Base-by-base conservation (phyloP, 2,888 invertebrate species). In the Drosophila leonis region DNA sequence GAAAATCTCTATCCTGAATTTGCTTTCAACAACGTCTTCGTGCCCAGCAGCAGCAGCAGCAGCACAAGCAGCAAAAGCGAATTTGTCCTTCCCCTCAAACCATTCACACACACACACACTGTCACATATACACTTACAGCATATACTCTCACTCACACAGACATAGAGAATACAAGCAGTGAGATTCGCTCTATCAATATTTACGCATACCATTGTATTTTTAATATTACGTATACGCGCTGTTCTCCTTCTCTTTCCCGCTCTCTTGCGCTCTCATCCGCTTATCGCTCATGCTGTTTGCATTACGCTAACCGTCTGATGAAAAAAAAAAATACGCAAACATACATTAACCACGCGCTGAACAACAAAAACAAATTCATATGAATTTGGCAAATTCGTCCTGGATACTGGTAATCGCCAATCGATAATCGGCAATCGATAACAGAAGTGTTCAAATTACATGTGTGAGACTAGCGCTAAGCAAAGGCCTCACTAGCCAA, bases 1-100 rank as follows among this genome's bases (percentile, higher is more conserved):
- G 90, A 87, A 87, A 87, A 90, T 87, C 90, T 87, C 87, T 87
- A 87, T 87, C 88, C 87, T 83, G 84, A 89, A 80, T 90, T 87
- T 84, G 75, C 75, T 82, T 87, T 78, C 59, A 57, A 74, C 69
- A 75, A 81, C 74, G 80, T 86, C 77, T 83, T 86, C 80, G 80
- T 84, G 68, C 49, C 66, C 70, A 75, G 61, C 74, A 72, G 75
- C 61, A 86, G 56, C 73, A 71, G 75, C 61, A 83, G 46, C 46
- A 24, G 24, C n/a, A n/a, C n/a, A n/a, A 70, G 66, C 67, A 72
- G 75, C 65, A 87, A 77, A 79, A 83, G 79, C 89, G 82, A 82
- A 79, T 79, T 89, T 78, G 35, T 72, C 85, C 69, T 73, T 61
- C 80, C 65, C 67, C 88, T 65, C 57, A 51, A 46, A 49, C 49